Evolutionary conservation across 2,113 vertebrate species (phyloP).

Genomic region (Naja naja): DNA sequence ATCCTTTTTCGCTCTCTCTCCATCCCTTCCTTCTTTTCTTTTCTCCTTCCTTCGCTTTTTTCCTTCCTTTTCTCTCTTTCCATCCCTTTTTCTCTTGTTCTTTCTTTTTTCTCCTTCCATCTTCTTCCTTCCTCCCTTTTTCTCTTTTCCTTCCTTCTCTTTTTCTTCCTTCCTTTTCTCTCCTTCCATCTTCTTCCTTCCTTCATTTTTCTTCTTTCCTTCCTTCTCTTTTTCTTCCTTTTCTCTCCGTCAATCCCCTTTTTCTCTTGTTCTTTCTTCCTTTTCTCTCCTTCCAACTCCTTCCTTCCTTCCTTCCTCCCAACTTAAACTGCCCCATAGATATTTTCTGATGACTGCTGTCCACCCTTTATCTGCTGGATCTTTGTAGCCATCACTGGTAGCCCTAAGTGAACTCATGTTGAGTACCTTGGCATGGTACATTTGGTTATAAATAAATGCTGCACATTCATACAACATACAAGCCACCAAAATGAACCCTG

Average conservation of each 20-base stretch:
- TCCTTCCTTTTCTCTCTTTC: no score
- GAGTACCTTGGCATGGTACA: neutral
- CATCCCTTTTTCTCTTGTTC: no score
- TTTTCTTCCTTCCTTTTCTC: neutral
- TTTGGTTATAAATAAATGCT: neutral
- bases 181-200: neutral
- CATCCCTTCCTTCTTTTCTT: no score
- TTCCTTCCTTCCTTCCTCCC: neutral
- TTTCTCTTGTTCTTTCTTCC: no score
- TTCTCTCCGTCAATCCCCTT: neutral
- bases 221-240: neutral
- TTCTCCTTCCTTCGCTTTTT: no score
- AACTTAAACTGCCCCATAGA: neutral
- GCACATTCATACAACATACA: neutral
- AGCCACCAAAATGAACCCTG: neutral
- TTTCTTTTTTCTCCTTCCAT: no score
- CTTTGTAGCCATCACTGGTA: neutral
- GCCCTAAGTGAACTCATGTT: neutral
- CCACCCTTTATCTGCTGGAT: neutral
- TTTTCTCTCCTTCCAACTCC: neutral
- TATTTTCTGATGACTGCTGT: neutral
- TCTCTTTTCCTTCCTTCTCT: no score
- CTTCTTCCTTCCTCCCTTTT: no score
- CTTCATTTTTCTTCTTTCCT: accelerated
- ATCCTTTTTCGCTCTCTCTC: no score